Evolutionary conservation across 2,113 vertebrate species (phyloP), one percentile per base, ranked within the genome.

Genomic region (Heliornis fulica): DNA sequence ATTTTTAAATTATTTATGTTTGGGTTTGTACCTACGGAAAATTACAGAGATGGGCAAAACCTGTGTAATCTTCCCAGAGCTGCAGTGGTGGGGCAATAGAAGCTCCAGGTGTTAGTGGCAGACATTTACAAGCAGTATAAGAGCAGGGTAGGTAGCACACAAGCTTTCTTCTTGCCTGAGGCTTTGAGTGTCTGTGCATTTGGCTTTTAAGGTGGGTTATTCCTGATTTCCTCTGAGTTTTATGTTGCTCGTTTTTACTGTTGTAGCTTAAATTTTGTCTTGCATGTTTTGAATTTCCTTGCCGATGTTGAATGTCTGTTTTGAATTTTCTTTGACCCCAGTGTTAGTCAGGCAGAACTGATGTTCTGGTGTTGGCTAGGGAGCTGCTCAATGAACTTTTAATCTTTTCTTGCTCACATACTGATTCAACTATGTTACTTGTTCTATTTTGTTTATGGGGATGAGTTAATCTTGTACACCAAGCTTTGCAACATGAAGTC

Each of bases 121-220:
- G 48, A 7, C 16, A 50, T 50, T 89, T 66, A 41, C 11, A 70
- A 60, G 60, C 50, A 60, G 8, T 60, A 8, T 36, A 65, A 79
- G 32, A 68, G 13, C 32, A 79, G 61, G 10, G 43, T 1, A 9
- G 23, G 34, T 2, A 3, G 0, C 0, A 4, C 0, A 0, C 0
- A 29, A 19, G 2, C 1, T 54, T 50, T 23, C 4, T 7, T 59
- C 15, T 51, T 31, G 65, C 23, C 7, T 1, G 2, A 14, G 22
- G 7, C 23, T 78, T 26, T 17, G 38, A 1, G 13, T 63, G 81
- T 45, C 28, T 41, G 0, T 13, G 18, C 1, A 1, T 28, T 53
- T 83, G 36, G 16, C 20, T 70, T 65, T 29, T 66, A 16, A 80
- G 38, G 54, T 93, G 9, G 4, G 79, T 51, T 80, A 15, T 48